Evolutionary conservation across 2,113 vertebrate species (phyloP).

Genomic region (Hipposideros armiger): DNA sequence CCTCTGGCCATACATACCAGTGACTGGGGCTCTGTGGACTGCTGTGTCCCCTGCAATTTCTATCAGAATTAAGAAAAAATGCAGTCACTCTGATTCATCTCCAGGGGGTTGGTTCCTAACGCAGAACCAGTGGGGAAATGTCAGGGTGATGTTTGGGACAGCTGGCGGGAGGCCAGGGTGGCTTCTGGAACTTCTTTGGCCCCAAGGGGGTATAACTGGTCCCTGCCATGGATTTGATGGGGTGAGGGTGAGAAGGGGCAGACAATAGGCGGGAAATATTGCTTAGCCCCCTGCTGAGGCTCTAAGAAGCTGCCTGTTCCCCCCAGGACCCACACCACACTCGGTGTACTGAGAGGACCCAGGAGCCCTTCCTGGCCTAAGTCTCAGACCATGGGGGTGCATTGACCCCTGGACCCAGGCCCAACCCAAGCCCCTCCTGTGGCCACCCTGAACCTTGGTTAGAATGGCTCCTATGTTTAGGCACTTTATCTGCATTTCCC

Average conservation of each 20-base stretch:
- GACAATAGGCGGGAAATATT: neutral
- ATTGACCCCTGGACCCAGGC: too few species aligned
- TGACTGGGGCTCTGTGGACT: neutral
- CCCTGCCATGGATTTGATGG: neutral
- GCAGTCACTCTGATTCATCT: constrained; percentile 70
- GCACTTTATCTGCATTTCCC: neutral
- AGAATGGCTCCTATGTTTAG: neutral
- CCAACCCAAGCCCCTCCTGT: neutral
- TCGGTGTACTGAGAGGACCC: neutral
- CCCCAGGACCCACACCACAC: rapidly evolving
- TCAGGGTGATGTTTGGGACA: constrained; percentile 32
- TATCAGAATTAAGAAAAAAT: constrained; percentile 54
- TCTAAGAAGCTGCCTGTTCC: neutral
- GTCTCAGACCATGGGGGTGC: neutral
- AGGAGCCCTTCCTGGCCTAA: neutral
- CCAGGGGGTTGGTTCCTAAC: constrained; percentile 60
- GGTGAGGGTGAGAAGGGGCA: neutral
- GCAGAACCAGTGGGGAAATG: constrained; percentile 54
- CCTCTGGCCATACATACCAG: neutral
- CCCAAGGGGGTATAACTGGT: neutral
- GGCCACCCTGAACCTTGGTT: neutral
- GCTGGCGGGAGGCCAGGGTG: neutral
- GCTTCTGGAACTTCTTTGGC: neutral
- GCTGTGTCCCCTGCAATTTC: constrained; percentile 43
- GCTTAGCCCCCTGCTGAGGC: neutral